Evolutionary conservation across 2,113 vertebrate genomes (phyloP).

Genomic region (Prietella phreatophila): DNA sequence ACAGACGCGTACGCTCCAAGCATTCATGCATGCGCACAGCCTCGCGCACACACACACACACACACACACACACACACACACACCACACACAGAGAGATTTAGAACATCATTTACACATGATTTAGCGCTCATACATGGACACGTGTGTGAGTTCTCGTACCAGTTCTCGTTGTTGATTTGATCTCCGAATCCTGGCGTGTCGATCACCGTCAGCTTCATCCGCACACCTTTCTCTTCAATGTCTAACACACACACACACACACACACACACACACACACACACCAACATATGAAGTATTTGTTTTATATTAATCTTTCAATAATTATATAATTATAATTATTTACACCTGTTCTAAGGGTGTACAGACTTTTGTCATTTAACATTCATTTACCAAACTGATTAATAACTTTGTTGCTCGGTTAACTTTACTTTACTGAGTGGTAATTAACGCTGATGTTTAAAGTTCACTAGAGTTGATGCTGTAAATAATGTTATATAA

Average conservation of each 20-base stretch:
- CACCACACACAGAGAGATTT: slow-evolving; percentile 20
- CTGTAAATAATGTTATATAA: too few species aligned
- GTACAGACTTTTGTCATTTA: too few species aligned
- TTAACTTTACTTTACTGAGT: too few species aligned
- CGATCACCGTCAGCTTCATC: slow-evolving; percentile 96
- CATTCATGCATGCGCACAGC: background rate
- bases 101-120: background rate
- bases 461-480: too few species aligned
- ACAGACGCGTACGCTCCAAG: background rate
- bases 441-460: too few species aligned
- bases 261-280: slow-evolving; percentile 15
- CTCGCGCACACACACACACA: slow-evolving; percentile 24
- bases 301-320: too few species aligned
- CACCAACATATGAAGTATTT: background rate
- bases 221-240: slow-evolving; percentile 96
- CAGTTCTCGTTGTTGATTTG: slow-evolving; percentile 99
- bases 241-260: slow-evolving; percentile 69
- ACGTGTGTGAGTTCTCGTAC: slow-evolving; percentile 67
- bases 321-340: too few species aligned
- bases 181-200: slow-evolving; percentile 95
- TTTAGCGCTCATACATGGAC: background rate
- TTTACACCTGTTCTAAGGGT: too few species aligned
- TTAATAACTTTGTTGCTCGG: too few species aligned
- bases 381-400: too few species aligned
- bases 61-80: slow-evolving; percentile 19